These are phyloP conservation scores for Polylopha cassiicola DNA, from an alignment of 2,888 invertebrate genomes.

Conservation along the genomic window DNA sequence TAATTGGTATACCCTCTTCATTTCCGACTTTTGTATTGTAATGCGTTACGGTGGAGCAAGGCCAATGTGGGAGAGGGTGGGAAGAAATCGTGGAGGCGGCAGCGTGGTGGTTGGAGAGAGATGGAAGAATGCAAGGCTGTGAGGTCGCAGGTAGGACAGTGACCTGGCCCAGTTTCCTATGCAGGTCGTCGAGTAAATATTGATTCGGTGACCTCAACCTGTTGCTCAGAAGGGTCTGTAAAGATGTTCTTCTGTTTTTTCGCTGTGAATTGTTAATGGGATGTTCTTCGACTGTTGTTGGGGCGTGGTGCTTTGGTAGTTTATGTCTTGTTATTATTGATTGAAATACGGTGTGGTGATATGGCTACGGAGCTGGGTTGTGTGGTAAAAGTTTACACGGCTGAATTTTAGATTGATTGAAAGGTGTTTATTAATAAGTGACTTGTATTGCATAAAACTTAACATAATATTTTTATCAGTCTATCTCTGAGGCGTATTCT, in stretches of 20 bases:
- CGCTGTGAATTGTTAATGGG: slow-evolving; percentile 1
- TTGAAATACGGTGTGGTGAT: too few species aligned
- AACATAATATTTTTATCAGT: too few species aligned
- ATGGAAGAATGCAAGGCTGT: slow-evolving; percentile 64
- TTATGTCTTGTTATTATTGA: too few species aligned
- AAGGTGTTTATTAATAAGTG: background rate
- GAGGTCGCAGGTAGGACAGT: slow-evolving; percentile 68
- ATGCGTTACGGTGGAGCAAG: slow-evolving; percentile 54
- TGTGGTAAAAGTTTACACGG: too few species aligned
- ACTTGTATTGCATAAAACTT: background rate
- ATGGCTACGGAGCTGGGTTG: too few species aligned
- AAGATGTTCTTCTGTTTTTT: slow-evolving; percentile 27
- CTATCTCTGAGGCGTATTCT: too few species aligned
- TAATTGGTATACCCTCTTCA: slow-evolving; percentile 46
- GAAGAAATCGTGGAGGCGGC: slow-evolving; percentile 28
- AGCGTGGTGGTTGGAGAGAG: slow-evolving; percentile 39
- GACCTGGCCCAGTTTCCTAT: slow-evolving; percentile 70
- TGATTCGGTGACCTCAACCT: slow-evolving; percentile 69
- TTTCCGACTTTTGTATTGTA: slow-evolving; percentile 68
- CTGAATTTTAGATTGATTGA: too few species aligned
- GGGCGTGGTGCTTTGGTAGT: background rate
- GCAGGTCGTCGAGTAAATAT: slow-evolving; percentile 69
- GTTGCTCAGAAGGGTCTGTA: slow-evolving; percentile 49
- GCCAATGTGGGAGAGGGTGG: slow-evolving; percentile 48
- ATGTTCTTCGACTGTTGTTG: background rate